A percentile compares a stretch with the other conserved stretches of the same genome.
Conservation (phyloP, 2,888 invertebrate species). For the Megastigmus dorsalis region DNA sequence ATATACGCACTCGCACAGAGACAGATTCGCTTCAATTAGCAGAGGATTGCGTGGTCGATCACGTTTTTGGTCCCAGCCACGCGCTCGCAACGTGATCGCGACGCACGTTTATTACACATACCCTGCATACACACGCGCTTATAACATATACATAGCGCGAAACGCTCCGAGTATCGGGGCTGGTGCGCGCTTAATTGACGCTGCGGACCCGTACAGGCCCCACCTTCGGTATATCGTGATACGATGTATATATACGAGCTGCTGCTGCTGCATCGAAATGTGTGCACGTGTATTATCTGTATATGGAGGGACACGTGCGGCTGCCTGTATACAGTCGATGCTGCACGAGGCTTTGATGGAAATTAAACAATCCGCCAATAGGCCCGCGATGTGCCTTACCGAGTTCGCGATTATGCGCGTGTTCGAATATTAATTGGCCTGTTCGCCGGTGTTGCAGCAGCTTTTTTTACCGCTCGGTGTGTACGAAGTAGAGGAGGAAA, state of each 20-base stretch:
- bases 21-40: conserved; percentile 26
- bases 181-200: conserved; percentile 32
- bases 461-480: too few species aligned
- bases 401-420: too few species aligned
- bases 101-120: background rate
- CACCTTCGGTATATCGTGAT: too few species aligned
- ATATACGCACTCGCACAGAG: too few species aligned
- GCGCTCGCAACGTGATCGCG: conserved; percentile 21
- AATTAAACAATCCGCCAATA: conserved; percentile 23
- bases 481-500: too few species aligned
- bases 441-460: too few species aligned
- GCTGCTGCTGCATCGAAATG: background rate
- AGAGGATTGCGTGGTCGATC: background rate
- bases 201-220: too few species aligned
- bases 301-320: conserved; percentile 4
- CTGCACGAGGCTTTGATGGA: background rate
- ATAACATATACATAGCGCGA: background rate
- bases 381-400: too few species aligned
- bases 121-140: too few species aligned
- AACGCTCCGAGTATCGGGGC: background rate
- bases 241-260: background rate
- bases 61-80: conserved; percentile 34
- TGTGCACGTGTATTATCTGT: too few species aligned
- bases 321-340: too few species aligned
- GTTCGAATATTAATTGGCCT: too few species aligned